phyloP scores from a whole-genome alignment of 2,797 vertebrate genomes.

The Caiman crocodilus region DNA sequence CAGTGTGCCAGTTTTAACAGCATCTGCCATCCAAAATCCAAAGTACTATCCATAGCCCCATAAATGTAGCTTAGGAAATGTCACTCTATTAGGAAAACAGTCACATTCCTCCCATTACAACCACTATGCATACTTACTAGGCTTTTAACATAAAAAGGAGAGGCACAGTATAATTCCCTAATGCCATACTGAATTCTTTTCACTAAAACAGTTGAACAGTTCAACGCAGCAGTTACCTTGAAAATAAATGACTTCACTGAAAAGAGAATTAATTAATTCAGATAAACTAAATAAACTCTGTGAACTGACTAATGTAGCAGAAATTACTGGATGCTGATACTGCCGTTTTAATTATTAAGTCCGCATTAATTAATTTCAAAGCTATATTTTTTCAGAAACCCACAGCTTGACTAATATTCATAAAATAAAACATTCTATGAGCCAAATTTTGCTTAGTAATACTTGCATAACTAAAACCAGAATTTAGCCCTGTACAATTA shows the following conservation, averaged over 20 bases:
- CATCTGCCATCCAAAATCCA: background rate
- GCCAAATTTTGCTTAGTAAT: slow-evolving; percentile 40
- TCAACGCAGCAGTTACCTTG: slow-evolving; percentile 56
- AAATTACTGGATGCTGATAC: slow-evolving; percentile 66
- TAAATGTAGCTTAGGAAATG: slow-evolving; percentile 8
- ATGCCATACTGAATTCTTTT: slow-evolving; percentile 34
- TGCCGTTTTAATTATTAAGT: slow-evolving; percentile 72
- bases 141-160: slow-evolving; percentile 36
- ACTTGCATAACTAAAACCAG: background rate
- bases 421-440: slow-evolving; percentile 7
- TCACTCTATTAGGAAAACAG: background rate
- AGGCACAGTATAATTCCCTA: background rate
- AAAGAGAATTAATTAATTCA: slow-evolving; percentile 68
- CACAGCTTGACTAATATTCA: slow-evolving; percentile 35
- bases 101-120: slow-evolving; percentile 20
- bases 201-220: slow-evolving; percentile 21
- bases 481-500: background rate
- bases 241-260: slow-evolving; percentile 59
- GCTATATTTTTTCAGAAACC: slow-evolving; percentile 23
- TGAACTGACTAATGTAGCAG: slow-evolving; percentile 65
- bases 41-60: background rate
- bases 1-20: background rate
- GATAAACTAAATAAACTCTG: slow-evolving; percentile 71
- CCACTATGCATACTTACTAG: background rate
- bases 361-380: slow-evolving; percentile 69